These are phyloP conservation scores for Haliclystus octoradiatus DNA, from an alignment of 30 jellyfish, hydroid and myxozoan species.

Conservation along the genomic window DNA sequence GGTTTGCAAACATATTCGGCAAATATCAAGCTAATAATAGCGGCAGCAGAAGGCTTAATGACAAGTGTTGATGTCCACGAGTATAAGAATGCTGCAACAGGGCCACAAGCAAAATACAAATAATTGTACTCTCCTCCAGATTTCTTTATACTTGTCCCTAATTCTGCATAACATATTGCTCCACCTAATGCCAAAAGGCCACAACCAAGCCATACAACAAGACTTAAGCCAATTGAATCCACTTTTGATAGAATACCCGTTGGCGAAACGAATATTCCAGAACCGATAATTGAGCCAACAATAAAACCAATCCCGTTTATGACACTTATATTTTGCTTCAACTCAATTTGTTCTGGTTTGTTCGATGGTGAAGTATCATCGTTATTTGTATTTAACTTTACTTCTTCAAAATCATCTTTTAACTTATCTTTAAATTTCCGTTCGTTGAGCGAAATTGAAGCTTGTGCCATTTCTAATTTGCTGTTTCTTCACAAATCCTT, in stretches of 20 bases:
- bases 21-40: not conserved
- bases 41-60: not conserved
- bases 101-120: not conserved
- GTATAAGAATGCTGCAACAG: not conserved
- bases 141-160: not conserved
- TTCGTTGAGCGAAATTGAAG: no score
- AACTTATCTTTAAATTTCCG: no score
- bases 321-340: not conserved
- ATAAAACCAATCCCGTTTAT: not conserved
- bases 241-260: not conserved
- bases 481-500: no score
- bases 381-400: no score
- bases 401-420: no score
- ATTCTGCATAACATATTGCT: not conserved
- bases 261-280: constrained; percentile 5
- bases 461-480: no score
- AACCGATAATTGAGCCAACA: constrained; percentile 2
- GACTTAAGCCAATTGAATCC: constrained; percentile 2
- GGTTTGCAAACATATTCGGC: constrained; percentile 2
- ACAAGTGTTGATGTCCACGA: not conserved
- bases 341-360: no score
- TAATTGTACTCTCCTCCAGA: constrained; percentile 5
- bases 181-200: not conserved
- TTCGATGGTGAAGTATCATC: no score
- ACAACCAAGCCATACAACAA: not conserved